Conservation (phyloP, 2,888 invertebrate species). For the Hermaeophaga mercurialis region DNA sequence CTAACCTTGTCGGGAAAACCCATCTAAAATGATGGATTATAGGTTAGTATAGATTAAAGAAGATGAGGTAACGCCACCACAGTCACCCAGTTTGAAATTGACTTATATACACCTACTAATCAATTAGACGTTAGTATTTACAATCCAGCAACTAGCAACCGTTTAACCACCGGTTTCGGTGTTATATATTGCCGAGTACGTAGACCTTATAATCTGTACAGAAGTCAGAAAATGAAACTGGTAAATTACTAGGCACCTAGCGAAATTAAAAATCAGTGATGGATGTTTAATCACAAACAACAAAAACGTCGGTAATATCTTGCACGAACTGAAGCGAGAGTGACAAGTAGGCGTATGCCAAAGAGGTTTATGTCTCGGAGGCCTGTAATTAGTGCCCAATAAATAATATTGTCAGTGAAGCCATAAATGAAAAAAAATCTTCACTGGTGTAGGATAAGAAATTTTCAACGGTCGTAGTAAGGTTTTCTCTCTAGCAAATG, state of each 20-base stretch:
- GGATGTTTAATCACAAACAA: slow-evolving; percentile 31
- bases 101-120: no score
- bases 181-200: background rate
- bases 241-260: slow-evolving; percentile 36
- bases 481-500: no score
- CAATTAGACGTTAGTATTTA: no score
- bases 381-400: slow-evolving; percentile 50
- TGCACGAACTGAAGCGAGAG: slow-evolving; percentile 35
- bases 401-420: slow-evolving; percentile 47
- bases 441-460: slow-evolving; percentile 31
- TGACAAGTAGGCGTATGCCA: slow-evolving; percentile 46
- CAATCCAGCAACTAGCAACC: background rate
- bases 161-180: background rate
- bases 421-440: slow-evolving; percentile 44
- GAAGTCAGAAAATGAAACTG: slow-evolving; percentile 34
- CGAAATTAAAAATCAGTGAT: slow-evolving; percentile 31
- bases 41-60: no score
- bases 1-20: no score
- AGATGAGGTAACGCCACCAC: no score
- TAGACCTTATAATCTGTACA: slow-evolving; percentile 18
- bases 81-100: no score
- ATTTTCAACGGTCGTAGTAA: no score
- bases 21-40: no score
- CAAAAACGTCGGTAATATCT: slow-evolving; percentile 29
- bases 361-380: slow-evolving; percentile 47